Percentiles rank a stretch among this genome's conserved stretches.
These are phyloP conservation scores for Saturnia japonica DNA, from an alignment of 2,888 invertebrate genomes.

Conservation along the genomic window DNA sequence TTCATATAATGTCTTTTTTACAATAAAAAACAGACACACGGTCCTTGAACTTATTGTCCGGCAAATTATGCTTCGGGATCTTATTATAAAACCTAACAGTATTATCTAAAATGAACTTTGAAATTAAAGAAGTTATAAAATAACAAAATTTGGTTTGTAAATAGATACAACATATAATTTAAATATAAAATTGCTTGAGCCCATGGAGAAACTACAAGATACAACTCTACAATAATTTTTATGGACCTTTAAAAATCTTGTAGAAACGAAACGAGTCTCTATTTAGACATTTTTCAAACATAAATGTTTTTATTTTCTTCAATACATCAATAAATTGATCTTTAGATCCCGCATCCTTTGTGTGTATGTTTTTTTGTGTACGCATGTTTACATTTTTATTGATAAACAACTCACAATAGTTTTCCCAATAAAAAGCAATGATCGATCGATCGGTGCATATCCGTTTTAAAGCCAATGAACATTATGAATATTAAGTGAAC, in stretches of 20 bases:
- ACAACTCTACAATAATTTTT: not conserved
- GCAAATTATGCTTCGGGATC: too few relatives aligned
- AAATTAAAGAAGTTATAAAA: too few relatives aligned
- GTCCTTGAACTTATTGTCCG: too few relatives aligned
- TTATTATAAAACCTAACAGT: too few relatives aligned
- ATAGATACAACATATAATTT: too few relatives aligned
- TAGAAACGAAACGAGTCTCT: constrained; percentile 25
- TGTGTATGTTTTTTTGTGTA: constrained; percentile 28
- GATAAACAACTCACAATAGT: constrained; percentile 56
- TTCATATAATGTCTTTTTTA: too few relatives aligned
- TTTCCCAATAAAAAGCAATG: constrained; percentile 62
- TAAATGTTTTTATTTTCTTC: constrained; percentile 19
- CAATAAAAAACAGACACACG: too few relatives aligned
- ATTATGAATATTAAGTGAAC: constrained; percentile 54
- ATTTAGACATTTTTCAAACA: constrained; percentile 19
- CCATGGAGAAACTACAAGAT: not conserved
- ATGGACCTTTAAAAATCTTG: constrained; percentile 24
- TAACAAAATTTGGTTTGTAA: too few relatives aligned
- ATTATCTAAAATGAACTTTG: too few relatives aligned
- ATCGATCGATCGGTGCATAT: constrained; percentile 67
- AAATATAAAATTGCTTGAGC: too few relatives aligned
- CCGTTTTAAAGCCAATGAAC: constrained; percentile 45
- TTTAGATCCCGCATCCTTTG: constrained; percentile 37
- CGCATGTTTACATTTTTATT: constrained; percentile 54
- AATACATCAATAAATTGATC: constrained; percentile 35